Evolutionary conservation across 2,113 vertebrate species (phyloP).

Genomic region (Cinclus cinclus): DNA sequence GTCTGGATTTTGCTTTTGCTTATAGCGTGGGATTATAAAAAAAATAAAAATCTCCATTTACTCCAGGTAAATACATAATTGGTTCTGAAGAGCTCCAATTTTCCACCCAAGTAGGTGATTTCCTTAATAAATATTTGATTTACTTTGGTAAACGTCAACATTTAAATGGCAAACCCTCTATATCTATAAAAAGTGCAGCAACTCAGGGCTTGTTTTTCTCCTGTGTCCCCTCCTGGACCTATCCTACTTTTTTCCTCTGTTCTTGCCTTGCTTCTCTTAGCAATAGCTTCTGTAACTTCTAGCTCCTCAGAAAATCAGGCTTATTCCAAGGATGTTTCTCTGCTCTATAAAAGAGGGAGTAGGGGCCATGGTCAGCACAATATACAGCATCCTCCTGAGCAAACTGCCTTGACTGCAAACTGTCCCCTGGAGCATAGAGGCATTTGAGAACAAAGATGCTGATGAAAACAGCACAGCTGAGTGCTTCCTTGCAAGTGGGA

Average conservation of each 20-base stretch:
- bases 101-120: not conserved
- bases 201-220: constrained; percentile 4
- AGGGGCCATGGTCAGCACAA: not conserved
- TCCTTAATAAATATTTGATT: constrained; percentile 43
- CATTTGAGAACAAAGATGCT: not conserved
- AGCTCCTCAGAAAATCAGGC: not conserved
- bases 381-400: not conserved
- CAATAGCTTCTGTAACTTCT: not conserved
- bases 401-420: not conserved
- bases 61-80: not conserved
- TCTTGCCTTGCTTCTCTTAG: constrained; percentile 24
- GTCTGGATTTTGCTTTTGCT: not conserved
- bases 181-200: not conserved
- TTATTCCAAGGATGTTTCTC: not conserved
- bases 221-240: constrained; percentile 43
- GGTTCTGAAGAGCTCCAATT: not conserved
- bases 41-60: not conserved
- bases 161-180: constrained; percentile 23
- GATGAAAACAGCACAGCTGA: not conserved
- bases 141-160: constrained; percentile 30
- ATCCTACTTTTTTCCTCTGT: constrained; percentile 21
- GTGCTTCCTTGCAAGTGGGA: not conserved
- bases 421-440: not conserved
- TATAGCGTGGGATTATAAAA: not conserved
- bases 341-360: not conserved